Evolutionary conservation across 2,113 vertebrate genomes (phyloP).

Genomic region (Periophthalmodon schlosseri): DNA sequence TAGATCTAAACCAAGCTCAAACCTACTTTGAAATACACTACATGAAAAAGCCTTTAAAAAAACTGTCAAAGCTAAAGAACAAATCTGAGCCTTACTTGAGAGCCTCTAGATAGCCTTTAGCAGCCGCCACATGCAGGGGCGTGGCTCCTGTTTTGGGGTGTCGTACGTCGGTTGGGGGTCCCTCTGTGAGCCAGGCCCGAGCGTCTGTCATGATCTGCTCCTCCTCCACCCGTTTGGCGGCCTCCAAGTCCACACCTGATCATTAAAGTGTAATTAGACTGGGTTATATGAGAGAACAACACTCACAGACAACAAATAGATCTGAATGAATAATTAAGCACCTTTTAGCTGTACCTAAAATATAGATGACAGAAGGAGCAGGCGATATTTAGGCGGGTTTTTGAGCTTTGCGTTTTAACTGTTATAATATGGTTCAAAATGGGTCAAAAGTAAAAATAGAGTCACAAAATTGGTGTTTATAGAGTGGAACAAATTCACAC

Average conservation of each 20-base stretch:
- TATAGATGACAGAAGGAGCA: background rate
- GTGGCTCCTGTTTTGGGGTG: conserved; percentile 88
- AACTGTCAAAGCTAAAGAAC: background rate
- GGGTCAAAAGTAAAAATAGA: too few relatives aligned
- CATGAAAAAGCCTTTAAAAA: background rate
- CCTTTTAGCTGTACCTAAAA: background rate
- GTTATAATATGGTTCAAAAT: too few relatives aligned
- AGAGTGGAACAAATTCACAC: too few relatives aligned
- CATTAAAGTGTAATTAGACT: background rate
- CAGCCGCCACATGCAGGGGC: conserved; percentile 90
- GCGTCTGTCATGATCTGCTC: conserved; percentile 91
- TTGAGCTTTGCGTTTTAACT: background rate
- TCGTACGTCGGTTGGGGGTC: conserved; percentile 78
- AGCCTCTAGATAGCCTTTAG: conserved; percentile 93
- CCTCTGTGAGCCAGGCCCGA: conserved; percentile 86
- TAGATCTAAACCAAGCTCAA: too few relatives aligned
- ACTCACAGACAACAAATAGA: background rate
- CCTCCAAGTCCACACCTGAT: conserved; percentile 86
- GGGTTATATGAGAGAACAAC: background rate
- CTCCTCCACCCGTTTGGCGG: conserved; percentile 86
- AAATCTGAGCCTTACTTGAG: conserved; percentile 81
- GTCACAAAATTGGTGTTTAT: too few relatives aligned
- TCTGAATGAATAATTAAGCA: background rate
- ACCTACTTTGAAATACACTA: background rate
- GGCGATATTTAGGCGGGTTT: background rate